phyloP scores from a whole-genome alignment of 2,888 invertebrate genomes.

The Harpalus rufipes region DNA sequence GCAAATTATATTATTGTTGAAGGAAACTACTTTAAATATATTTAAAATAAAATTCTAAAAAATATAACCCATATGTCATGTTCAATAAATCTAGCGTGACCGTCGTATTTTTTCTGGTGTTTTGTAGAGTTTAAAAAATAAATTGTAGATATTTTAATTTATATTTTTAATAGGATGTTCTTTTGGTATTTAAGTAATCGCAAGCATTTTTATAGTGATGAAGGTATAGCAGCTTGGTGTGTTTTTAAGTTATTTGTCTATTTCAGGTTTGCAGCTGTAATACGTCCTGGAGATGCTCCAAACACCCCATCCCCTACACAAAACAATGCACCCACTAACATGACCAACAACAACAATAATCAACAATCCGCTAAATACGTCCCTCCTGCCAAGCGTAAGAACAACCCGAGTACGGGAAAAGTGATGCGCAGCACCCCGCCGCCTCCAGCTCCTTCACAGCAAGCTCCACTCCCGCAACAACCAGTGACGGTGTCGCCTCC shows the following conservation, averaged over 20 bases:
- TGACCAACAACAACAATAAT: constrained; percentile 53
- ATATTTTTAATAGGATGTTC: no score
- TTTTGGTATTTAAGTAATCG: no score
- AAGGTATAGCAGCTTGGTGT: no score
- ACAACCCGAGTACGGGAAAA: constrained; percentile 81
- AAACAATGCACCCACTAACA: constrained; percentile 36
- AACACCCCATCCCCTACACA: constrained; percentile 38
- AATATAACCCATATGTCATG: no score
- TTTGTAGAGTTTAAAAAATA: no score
- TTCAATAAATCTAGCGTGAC: no score
- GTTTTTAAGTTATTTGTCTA: not conserved
- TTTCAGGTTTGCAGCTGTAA: constrained; percentile 87
- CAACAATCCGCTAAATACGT: constrained; percentile 79
- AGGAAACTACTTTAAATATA: no score
- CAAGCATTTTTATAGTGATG: no score
- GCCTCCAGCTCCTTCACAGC: constrained; percentile 72
- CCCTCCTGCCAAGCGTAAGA: constrained; percentile 89
- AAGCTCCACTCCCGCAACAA: constrained; percentile 66
- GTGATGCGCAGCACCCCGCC: constrained; percentile 83
- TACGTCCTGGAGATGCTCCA: constrained; percentile 78
- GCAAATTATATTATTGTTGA: no score
- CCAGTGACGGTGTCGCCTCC: constrained; percentile 68
- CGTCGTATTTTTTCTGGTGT: no score
- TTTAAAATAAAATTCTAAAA: no score
- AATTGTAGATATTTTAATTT: no score